A percentile compares a stretch with the other conserved stretches of the same genome.
Conservation (phyloP, 2,113 vertebrate genomes). For the Xenotilapia caudafasciata region DNA sequence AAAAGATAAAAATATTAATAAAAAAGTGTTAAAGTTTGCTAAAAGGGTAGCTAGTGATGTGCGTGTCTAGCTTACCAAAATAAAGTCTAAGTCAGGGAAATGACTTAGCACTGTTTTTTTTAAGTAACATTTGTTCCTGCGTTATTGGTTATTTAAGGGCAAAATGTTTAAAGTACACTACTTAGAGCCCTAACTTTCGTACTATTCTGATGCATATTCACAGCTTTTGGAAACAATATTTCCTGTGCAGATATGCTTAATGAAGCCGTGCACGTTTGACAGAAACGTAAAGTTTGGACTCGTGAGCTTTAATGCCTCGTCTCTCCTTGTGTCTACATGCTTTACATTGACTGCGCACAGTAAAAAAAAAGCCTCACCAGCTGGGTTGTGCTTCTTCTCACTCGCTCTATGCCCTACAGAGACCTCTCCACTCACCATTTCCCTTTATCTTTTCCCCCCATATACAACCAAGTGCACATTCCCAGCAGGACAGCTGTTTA, state of each 20-base stretch:
- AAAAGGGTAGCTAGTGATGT: background rate
- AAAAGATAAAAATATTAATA: background rate
- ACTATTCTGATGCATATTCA: background rate
- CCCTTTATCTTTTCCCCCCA: background rate
- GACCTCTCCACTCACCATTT: background rate
- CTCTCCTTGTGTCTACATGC: background rate
- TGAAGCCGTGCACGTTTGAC: background rate
- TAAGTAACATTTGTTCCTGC: background rate
- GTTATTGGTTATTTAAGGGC: background rate
- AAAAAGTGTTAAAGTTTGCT: background rate
- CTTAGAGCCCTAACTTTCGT: background rate
- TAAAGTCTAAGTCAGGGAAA: background rate
- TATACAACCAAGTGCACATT: constrained; percentile 13
- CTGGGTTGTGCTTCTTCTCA: background rate
- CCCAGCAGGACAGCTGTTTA: constrained; percentile 25
- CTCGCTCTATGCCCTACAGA: background rate
- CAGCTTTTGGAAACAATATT: background rate
- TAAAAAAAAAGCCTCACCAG: background rate
- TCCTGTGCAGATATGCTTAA: background rate
- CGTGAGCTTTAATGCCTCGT: background rate
- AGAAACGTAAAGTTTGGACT: background rate
- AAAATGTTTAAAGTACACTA: background rate
- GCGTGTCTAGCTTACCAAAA: background rate
- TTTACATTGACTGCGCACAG: background rate
- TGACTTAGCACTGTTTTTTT: background rate